Conservation (phyloP, 2,113 vertebrate genomes). For the Onychorhynchus coronatus region DNA sequence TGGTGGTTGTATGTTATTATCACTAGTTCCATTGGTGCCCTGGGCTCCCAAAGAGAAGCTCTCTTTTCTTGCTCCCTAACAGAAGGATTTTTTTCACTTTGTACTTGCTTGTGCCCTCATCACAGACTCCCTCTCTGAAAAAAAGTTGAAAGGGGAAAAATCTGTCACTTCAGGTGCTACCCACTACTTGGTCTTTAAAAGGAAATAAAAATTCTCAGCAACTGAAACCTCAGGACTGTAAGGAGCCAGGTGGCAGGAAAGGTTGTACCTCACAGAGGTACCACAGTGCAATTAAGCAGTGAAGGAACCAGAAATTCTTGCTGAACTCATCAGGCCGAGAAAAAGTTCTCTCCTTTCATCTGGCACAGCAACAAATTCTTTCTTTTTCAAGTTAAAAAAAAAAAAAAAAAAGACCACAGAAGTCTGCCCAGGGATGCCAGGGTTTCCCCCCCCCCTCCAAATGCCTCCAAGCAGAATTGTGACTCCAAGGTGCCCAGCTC, state of each 20-base stretch:
- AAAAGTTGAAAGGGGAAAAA: not conserved
- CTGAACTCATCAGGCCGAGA: not conserved
- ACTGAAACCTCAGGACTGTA: not conserved
- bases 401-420: not conserved
- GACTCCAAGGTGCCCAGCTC: not conserved
- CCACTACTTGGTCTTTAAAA: not conserved
- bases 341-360: not conserved
- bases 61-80: too few species aligned
- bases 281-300: not conserved
- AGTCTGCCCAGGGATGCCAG: not conserved
- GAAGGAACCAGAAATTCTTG: not conserved
- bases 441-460: not conserved
- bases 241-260: not conserved
- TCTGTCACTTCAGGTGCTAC: not conserved
- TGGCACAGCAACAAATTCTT: not conserved
- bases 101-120: not conserved
- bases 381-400: not conserved
- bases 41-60: not conserved
- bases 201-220: constrained; percentile 18
- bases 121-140: not conserved
- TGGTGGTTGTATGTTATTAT: not conserved
- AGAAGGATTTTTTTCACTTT: not conserved
- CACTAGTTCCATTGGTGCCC: not conserved
- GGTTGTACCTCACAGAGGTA: not conserved
- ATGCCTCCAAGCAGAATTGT: not conserved